These are phyloP conservation scores for Thinocorus orbignyianus DNA, from an alignment of 2,113 vertebrate species.

Conservation along the genomic window DNA sequence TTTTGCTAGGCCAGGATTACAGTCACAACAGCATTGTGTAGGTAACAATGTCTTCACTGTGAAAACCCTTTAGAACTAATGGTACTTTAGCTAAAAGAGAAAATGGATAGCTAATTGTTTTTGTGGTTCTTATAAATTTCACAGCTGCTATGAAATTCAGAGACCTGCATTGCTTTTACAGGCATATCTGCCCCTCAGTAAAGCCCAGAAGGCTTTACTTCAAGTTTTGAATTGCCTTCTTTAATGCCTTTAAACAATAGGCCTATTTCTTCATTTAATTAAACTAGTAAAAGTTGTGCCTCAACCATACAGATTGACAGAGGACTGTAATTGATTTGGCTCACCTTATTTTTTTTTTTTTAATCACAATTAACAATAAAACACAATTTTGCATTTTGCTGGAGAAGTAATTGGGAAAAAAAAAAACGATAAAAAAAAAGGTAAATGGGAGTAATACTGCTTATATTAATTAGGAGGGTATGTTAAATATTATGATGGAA, in stretches of 20 bases:
- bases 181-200: conserved; percentile 60
- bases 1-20: neutral
- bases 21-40: neutral
- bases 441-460: conserved; percentile 25
- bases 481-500: conserved; percentile 29
- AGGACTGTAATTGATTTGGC: conserved; percentile 70
- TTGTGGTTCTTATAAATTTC: conserved; percentile 67
- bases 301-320: conserved; percentile 55
- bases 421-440: conserved; percentile 55
- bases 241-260: conserved; percentile 72
- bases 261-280: conserved; percentile 78
- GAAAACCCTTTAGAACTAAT: conserved; percentile 2
- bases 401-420: conserved; percentile 41
- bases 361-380: conserved; percentile 62
- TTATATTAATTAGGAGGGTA: conserved; percentile 40
- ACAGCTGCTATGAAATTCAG: conserved; percentile 72
- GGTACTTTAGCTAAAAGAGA: neutral
- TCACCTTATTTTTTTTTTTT: conserved; percentile 49
- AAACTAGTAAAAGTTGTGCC: conserved; percentile 75
- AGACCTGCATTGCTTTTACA: conserved; percentile 70
- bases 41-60: neutral
- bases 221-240: conserved; percentile 67
- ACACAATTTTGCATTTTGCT: conserved; percentile 19
- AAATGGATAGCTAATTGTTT: conserved; percentile 31
- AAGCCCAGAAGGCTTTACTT: conserved; percentile 41